These are phyloP conservation scores for Micrasema minimum DNA, from an alignment of 1,140 invertebrate genomes.

Conservation along the genomic window DNA sequence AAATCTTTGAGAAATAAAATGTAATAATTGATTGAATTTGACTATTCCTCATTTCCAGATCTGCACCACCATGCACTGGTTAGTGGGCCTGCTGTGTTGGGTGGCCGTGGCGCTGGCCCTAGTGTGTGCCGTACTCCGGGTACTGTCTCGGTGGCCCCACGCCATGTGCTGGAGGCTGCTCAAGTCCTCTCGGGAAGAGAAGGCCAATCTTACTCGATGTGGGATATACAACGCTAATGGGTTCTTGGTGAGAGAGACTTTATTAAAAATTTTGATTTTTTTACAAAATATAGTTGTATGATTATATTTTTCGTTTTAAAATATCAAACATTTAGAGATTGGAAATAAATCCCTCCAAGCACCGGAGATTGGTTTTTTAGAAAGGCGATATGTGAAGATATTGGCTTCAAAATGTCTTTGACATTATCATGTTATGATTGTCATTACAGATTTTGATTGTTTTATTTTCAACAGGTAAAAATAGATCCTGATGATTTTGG, in stretches of 20 bases:
- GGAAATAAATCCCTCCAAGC: too few species aligned
- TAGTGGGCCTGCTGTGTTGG: conserved; percentile 48
- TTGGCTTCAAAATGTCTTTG: too few species aligned
- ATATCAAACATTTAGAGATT: too few species aligned
- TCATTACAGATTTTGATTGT: too few species aligned
- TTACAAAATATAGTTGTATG: too few species aligned
- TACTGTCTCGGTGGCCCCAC: conserved; percentile 57
- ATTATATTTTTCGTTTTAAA: too few species aligned
- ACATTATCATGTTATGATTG: too few species aligned
- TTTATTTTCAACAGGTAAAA: conserved; percentile 52
- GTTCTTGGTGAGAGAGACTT: conserved; percentile 69
- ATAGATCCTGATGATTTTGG: conserved; percentile 45
- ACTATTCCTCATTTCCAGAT: not conserved
- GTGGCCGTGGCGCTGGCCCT: conserved; percentile 43
- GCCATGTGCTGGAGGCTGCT: conserved; percentile 68
- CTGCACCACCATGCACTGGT: conserved; percentile 46
- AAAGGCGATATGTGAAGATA: too few species aligned
- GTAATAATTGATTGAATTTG: not conserved
- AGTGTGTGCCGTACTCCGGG: conserved; percentile 57
- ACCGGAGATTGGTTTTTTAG: too few species aligned
- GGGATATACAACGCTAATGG: conserved; percentile 70
- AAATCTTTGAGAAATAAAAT: too few species aligned
- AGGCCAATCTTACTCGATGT: conserved; percentile 65
- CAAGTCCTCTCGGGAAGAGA: conserved; percentile 68
- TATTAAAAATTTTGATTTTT: too few species aligned